Evolutionary conservation across 2,888 invertebrate species (phyloP).

Genomic region (Papilio demoleus): DNA sequence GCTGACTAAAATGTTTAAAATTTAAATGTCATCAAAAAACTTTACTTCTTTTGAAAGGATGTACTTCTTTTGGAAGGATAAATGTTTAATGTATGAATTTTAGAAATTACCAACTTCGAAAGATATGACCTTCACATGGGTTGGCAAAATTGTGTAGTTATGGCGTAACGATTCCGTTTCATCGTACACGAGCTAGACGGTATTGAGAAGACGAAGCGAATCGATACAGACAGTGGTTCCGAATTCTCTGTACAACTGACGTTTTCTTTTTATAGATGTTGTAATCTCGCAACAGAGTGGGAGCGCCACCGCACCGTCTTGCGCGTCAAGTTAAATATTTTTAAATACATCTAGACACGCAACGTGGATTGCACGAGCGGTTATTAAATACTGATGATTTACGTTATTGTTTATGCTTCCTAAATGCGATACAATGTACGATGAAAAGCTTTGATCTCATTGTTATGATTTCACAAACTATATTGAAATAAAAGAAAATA

Average conservation of each 20-base stretch:
- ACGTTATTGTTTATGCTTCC: constrained; percentile 16
- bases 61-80: too few relatives aligned
- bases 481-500: not conserved
- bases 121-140: not conserved
- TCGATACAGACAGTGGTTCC: constrained; percentile 30
- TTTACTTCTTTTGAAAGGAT: not conserved
- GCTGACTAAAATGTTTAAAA: constrained; percentile 25
- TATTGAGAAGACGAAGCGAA: constrained; percentile 10
- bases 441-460: constrained; percentile 1
- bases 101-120: not conserved
- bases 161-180: not conserved
- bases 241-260: constrained; percentile 37
- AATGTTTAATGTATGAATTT: too few relatives aligned
- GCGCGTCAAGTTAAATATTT: constrained; percentile 36
- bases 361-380: constrained; percentile 25
- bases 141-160: constrained; percentile 1
- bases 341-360: constrained; percentile 38
- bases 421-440: constrained; percentile 1
- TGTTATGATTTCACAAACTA: not conserved
- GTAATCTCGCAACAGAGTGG: constrained; percentile 25
- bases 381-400: constrained; percentile 26
- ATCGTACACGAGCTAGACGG: constrained; percentile 4
- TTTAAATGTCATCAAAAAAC: constrained; percentile 14
- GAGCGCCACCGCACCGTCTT: constrained; percentile 19
- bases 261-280: constrained; percentile 35